phyloP scores from a whole-genome alignment of 1,140 invertebrate species.

The Ostrea edulis region DNA sequence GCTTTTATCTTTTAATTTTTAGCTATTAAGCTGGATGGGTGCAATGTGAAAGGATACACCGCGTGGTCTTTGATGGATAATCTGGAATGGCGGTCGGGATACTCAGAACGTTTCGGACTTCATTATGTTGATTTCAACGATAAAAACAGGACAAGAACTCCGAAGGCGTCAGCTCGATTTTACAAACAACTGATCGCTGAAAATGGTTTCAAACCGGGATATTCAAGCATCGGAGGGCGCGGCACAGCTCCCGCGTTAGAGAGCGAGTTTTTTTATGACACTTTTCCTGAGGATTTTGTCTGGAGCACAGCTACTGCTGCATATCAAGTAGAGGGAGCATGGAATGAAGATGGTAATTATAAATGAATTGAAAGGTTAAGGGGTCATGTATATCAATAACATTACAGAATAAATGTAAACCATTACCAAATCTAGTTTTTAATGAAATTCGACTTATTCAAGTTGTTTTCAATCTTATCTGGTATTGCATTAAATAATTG shows the following conservation, averaged over 20 bases:
- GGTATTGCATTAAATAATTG: no score
- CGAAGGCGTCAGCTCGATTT: slow-evolving; percentile 84
- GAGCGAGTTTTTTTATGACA: slow-evolving; percentile 67
- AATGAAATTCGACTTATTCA: no score
- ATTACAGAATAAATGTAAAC: no score
- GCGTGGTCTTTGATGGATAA: slow-evolving; percentile 89
- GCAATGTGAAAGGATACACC: slow-evolving; percentile 85
- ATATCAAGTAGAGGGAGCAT: slow-evolving; percentile 80
- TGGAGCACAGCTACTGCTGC: slow-evolving; percentile 79
- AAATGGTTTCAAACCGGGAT: slow-evolving; percentile 65
- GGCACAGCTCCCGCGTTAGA: background rate
- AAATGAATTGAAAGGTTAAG: no score
- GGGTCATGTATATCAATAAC: no score
- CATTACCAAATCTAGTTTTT: no score
- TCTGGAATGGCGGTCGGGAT: slow-evolving; percentile 86
- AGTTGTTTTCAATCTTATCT: no score
- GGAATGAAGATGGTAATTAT: slow-evolving; percentile 75
- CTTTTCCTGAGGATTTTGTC: slow-evolving; percentile 78
- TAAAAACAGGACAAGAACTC: slow-evolving; percentile 83
- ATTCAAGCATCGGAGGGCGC: slow-evolving; percentile 43
- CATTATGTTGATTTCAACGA: slow-evolving; percentile 87
- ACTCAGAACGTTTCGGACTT: slow-evolving; percentile 85
- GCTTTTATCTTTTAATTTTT: slow-evolving; percentile 36
- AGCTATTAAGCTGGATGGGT: slow-evolving; percentile 82
- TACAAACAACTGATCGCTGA: slow-evolving; percentile 67